Evolutionary conservation across 2,113 vertebrate genomes (phyloP), one percentile per base, ranked within the genome.

Genomic region (Nothoprocta perdicaria): DNA sequence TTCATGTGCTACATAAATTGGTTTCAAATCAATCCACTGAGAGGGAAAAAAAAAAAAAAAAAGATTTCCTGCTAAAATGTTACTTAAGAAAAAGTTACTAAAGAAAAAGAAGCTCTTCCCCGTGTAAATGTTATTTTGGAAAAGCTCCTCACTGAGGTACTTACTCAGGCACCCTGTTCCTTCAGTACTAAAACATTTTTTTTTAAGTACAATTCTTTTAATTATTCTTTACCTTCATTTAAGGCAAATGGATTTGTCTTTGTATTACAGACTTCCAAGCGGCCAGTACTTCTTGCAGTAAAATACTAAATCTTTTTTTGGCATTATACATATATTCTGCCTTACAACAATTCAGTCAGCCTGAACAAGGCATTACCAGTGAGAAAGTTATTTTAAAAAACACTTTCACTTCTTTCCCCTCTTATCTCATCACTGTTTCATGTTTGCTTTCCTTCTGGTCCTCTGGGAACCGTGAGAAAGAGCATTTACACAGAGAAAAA

Each of bases 401-500:
- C 35, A 48, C 21, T 79, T 86, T 14, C 55, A 43, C 38, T 90
- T 89, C 11, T 69, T 77, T 65, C n/a, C 9, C 19, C 26, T 52
- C 60, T 84, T 82, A 41, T 15, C 48, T 0, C 31, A 67, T 89
- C 84, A 18, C 50, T 83, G 55, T 74, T 86, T 57, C 12, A 3
- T 71, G 35, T 80, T 84, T 93, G 15, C 84, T 92, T 94, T 92
- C 12, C 16, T 63, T 66, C 67, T 80, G 50, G 31, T 80, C 14
- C 31, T 43, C 6, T 57, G 85, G 62, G 72, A 95, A 63, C 72
- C 3, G 0, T 86, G 86, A 83, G 67, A 93, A 93, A 61, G 76
- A 78, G 81, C 4, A 66, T 84, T 86, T 62, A 27, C 31, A 73
- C 80, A 35, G 46, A 71, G 31, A 57, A 88, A 31, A 29, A 90